Base-by-base conservation (phyloP, 2,888 invertebrate species). In the Brassicogethes aeneus region DNA sequence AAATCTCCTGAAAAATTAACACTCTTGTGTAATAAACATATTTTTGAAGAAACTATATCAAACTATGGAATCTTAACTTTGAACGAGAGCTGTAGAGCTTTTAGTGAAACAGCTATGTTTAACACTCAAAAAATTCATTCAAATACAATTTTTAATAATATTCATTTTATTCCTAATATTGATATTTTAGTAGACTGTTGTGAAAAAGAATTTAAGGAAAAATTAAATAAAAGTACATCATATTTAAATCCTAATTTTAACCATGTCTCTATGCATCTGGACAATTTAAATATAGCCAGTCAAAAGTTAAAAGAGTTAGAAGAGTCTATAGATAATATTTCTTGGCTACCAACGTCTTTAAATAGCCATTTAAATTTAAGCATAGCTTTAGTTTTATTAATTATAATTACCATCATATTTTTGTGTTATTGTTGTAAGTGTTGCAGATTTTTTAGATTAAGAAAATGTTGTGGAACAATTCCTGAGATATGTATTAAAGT, bases 241-340 rank as follows among this genome's bases (percentile, higher is more conserved):
- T 23, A 23, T 36, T 40, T 36, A 15, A 36, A 40, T 36, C 40
- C 40, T 17, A 36, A 40, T 36, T 40, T 40, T 17, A 36, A 36
- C 35, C 7, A 15, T 17, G 29, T 40, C 14, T 17, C 15, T 15
- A 34, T 40, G 35, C 40, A 40, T 40, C 36, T 36, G 17, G 36
- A 40, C 34, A 36, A 40, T 31, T 40, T 36, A 13, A 40, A 40
- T 2, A 17, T 40, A 29, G 35, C 40, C 3, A 30, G 40, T 35
- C n/a, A 40, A 14, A 36, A 40, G 15, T 30, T 40, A 10, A n/a
- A 16, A 7, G 40, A 40, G 30, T n/a, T 40, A 14, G 40, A 40
- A 13, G 40, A 36, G 30, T 8, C 14, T 8, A 13, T 40, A 12
- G 31, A 36, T n/a, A n/a, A 35, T 36, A 13, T 23, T 14, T 8